Conservation (phyloP, 2,888 invertebrate genomes). For the Gymnocheta viridis region DNA sequence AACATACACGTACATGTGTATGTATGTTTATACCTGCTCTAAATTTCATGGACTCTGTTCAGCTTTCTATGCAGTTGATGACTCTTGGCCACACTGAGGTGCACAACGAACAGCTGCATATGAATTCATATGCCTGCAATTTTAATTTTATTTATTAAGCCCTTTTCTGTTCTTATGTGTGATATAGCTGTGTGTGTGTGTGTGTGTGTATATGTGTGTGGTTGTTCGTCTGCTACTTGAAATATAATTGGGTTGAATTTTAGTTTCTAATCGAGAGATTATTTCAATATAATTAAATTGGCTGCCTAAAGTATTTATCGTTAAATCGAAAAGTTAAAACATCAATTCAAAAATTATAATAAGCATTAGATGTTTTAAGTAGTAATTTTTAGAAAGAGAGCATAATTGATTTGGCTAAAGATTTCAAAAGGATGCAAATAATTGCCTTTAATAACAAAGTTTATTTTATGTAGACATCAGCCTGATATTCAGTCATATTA, state of each 20-base stretch:
- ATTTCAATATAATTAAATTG: slow-evolving; percentile 48
- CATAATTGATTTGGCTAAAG: neutral
- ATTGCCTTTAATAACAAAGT: neutral
- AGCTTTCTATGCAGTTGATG: slow-evolving; percentile 10
- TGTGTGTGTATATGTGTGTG: neutral
- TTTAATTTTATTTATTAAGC: slow-evolving; percentile 52
- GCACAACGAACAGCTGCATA: slow-evolving; percentile 25
- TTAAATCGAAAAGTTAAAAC: slow-evolving; percentile 7
- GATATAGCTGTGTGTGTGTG: too few relatives aligned
- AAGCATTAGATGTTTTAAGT: neutral
- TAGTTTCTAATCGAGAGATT: slow-evolving; percentile 37
- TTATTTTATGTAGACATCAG: neutral
- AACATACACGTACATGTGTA: neutral
- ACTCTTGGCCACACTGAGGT: slow-evolving; percentile 36
- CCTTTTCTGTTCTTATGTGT: neutral
- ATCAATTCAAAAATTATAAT: neutral
- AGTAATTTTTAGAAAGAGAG: slow-evolving; percentile 3
- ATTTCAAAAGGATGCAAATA: neutral
- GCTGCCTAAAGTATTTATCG: slow-evolving; percentile 11
- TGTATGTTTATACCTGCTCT: neutral
- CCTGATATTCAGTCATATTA: neutral
- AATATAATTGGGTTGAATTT: slow-evolving; percentile 1
- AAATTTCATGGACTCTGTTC: neutral
- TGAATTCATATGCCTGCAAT: slow-evolving; percentile 17
- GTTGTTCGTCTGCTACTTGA: neutral